Percentiles rank a stretch among this genome's conserved stretches.
These are phyloP conservation scores for Zelleria hepariella DNA, from an alignment of 2,888 invertebrate genomes.

Conservation along the genomic window DNA sequence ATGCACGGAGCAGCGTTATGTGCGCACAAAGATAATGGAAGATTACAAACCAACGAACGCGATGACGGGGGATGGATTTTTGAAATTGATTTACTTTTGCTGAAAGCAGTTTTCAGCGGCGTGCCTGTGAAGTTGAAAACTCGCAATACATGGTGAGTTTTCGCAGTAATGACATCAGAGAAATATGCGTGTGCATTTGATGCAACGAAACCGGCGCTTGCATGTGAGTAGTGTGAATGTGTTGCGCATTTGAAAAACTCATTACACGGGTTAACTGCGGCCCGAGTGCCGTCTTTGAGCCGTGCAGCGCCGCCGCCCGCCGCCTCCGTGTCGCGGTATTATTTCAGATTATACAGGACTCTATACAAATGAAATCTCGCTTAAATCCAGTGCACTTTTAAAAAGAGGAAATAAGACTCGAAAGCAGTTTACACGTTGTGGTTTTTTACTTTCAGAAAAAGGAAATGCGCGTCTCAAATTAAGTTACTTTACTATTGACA, in stretches of 20 bases:
- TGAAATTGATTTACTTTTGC: neutral
- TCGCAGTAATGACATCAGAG: neutral
- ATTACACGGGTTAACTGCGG: conserved; percentile 34
- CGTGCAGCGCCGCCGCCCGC: conserved; percentile 37
- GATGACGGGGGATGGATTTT: conserved; percentile 18
- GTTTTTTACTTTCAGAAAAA: neutral
- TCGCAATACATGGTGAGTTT: neutral
- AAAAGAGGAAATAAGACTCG: conserved; percentile 66
- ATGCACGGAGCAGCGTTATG: conserved; percentile 25
- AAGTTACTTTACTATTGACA: neutral
- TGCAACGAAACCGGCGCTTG: conserved; percentile 39
- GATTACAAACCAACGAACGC: conserved; percentile 17
- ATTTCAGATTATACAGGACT: conserved; percentile 68
- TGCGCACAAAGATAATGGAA: conserved; percentile 20
- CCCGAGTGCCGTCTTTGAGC: conserved; percentile 58
- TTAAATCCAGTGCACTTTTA: conserved; percentile 70
- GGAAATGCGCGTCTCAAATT: neutral
- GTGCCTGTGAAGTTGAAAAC: neutral
- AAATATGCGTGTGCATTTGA: conserved; percentile 29
- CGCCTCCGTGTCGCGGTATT: conserved; percentile 40
- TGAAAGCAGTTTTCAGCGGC: neutral
- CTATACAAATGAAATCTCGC: conserved; percentile 71
- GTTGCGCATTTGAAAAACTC: conserved; percentile 67
- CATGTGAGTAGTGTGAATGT: conserved; percentile 46
- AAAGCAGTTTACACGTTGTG: conserved; percentile 43